Percentiles rank a stretch among this genome's conserved stretches.
phyloP scores from a whole-genome alignment of 2,797 vertebrate species.

The Melanogrammus aeglefinus region DNA sequence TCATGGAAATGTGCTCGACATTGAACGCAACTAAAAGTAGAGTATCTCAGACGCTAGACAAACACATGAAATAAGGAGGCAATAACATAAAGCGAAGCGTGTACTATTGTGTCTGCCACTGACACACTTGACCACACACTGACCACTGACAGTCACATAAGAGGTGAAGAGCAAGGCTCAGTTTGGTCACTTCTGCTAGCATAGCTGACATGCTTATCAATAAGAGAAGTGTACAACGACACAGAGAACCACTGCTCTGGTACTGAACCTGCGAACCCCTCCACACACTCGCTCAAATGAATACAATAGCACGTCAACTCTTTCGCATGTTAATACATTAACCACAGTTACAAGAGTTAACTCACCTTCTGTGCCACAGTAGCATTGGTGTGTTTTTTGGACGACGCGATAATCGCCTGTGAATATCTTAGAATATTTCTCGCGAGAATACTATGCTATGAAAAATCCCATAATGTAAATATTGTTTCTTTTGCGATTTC shows the following conservation, averaged over 20 bases:
- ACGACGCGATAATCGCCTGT: constrained; percentile 38
- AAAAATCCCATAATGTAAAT: not conserved
- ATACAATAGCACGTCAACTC: not conserved
- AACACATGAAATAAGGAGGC: too few species aligned
- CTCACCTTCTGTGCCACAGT: constrained; percentile 62
- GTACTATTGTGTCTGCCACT: not conserved
- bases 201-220: constrained; percentile 28
- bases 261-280: not conserved
- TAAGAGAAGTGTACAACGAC: not conserved
- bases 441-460: rapidly evolving
- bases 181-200: constrained; percentile 13
- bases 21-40: not conserved
- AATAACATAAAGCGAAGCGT: too few species aligned
- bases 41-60: not conserved
- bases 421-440: rapidly evolving
- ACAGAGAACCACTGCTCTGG: too few species aligned
- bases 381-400: not conserved
- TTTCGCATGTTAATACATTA: not conserved
- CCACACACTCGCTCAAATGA: not conserved
- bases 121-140: too few species aligned
- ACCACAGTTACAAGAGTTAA: constrained; percentile 25
- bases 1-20: not conserved
- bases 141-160: not conserved
- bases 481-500: not conserved
- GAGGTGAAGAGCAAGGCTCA: not conserved